These are phyloP conservation scores for Spisula solida DNA, from an alignment of 2,888 invertebrate species.

Conservation along the genomic window DNA sequence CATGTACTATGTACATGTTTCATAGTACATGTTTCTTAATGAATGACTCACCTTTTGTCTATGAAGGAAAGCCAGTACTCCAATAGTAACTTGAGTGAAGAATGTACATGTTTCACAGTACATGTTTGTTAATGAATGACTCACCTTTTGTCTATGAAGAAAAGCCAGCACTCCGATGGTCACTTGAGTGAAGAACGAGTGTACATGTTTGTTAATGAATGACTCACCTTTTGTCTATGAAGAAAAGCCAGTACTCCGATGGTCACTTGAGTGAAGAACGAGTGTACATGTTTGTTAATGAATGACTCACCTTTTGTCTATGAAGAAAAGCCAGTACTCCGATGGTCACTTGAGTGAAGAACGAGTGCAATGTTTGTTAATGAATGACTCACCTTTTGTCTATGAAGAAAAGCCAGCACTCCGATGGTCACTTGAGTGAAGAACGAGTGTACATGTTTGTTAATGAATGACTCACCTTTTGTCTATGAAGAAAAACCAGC, in stretches of 20 bases:
- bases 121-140: constrained; percentile 79
- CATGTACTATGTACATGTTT: too few relatives aligned
- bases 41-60: constrained; percentile 90
- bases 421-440: constrained; percentile 93
- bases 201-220: constrained; percentile 87
- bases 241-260: constrained; percentile 93
- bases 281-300: constrained; percentile 89
- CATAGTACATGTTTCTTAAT: too few relatives aligned
- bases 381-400: constrained; percentile 90
- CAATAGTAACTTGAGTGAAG: constrained; percentile 94
- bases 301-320: constrained; percentile 90
- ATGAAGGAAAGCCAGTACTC: constrained; percentile 93
- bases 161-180: constrained; percentile 93
- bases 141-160: constrained; percentile 92
- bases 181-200: constrained; percentile 93
- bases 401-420: constrained; percentile 93
- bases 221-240: constrained; percentile 91
- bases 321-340: constrained; percentile 94
- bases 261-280: constrained; percentile 93
- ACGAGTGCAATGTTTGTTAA: too few relatives aligned
- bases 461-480: constrained; percentile 89
- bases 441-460: constrained; percentile 92
- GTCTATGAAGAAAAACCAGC: constrained; percentile 93
- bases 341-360: constrained; percentile 93
- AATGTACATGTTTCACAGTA: too few relatives aligned